Evolutionary conservation across 2,888 invertebrate species (phyloP).

Genomic region (Labia minor): DNA sequence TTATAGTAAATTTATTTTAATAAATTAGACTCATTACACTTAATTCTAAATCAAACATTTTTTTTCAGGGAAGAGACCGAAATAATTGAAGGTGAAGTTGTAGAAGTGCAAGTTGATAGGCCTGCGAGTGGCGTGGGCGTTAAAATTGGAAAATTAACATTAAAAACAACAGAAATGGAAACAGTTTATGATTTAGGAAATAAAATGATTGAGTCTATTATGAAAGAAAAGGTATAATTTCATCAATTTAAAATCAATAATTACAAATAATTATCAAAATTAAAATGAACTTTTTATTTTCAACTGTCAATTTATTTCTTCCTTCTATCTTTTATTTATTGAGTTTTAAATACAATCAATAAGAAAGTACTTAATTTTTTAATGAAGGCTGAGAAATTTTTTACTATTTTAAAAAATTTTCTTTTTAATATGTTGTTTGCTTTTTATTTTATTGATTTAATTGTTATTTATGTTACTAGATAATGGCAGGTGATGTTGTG

Average conservation of each 20-base stretch:
- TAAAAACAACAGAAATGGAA: conserved; percentile 99
- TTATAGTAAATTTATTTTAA: not conserved
- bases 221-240: conserved; percentile 96
- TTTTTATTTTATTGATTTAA: no score
- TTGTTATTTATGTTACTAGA: no score
- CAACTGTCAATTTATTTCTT: not conserved
- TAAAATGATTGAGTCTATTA: conserved; percentile 83
- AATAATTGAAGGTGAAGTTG: conserved; percentile 98
- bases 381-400: no score
- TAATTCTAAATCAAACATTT: conserved; percentile 9
- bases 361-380: not conserved
- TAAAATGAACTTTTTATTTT: not conserved
- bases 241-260: conserved; percentile 16
- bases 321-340: not conserved
- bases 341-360: not conserved
- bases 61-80: conserved; percentile 82
- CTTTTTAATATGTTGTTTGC: no score
- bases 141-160: conserved; percentile 82
- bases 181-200: conserved; percentile 96
- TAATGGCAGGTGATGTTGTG: conserved; percentile 90
- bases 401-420: no score
- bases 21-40: conserved; percentile 3
- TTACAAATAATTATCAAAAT: not conserved
- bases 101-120: conserved; percentile 91
- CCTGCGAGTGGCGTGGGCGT: conserved; percentile 84